phyloP scores from a whole-genome alignment of 2,113 vertebrate species.

The Bettongia penicillata region DNA sequence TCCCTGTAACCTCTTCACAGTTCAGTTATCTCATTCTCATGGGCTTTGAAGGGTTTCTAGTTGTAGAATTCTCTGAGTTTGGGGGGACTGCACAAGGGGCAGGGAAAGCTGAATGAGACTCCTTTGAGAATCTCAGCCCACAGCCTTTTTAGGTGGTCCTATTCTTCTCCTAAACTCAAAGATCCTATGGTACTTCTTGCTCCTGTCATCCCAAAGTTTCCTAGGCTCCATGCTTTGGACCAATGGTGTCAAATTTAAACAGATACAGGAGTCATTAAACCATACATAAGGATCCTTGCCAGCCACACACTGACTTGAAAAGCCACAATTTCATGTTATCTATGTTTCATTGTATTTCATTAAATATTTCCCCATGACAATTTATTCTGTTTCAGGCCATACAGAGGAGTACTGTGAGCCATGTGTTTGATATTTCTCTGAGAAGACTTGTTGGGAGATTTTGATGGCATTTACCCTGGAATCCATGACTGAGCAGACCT shows the following conservation, averaged over 20 bases:
- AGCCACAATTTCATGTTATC: neutral
- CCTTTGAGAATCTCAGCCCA: neutral
- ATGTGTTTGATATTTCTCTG: too few relatives aligned
- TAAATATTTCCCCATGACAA: neutral
- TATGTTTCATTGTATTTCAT: neutral
- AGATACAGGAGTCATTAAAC: neutral
- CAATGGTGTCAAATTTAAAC: neutral
- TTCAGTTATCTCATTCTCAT: neutral
- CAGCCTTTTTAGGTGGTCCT: neutral
- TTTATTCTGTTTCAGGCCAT: neutral
- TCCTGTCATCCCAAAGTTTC: constrained; percentile 28
- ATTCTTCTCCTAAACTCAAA: neutral
- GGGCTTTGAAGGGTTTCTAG: neutral
- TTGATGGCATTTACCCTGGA: neutral
- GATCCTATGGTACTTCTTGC: constrained; percentile 8
- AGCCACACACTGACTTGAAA: neutral
- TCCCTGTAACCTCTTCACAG: neutral
- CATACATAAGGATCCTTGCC: neutral
- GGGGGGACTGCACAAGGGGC: neutral
- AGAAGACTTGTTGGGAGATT: neutral
- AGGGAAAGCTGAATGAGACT: neutral
- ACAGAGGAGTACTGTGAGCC: too few relatives aligned
- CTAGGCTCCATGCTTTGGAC: neutral
- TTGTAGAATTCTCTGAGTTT: neutral
- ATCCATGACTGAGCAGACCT: neutral